These are phyloP conservation scores for Heliconius aoede DNA, from an alignment of 2,888 invertebrate genomes.

Conservation along the genomic window DNA sequence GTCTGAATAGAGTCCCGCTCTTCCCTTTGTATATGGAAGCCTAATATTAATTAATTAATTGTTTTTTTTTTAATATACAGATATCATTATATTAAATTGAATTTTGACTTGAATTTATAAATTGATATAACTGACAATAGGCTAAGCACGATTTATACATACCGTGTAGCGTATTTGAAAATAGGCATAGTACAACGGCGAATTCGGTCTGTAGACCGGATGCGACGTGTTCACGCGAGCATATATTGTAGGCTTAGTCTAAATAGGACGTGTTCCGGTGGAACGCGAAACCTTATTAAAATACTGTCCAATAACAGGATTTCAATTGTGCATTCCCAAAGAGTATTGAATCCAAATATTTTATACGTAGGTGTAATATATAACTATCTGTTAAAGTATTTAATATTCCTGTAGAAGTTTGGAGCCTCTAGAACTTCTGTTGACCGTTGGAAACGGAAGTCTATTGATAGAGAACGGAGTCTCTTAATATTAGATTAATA, in stretches of 20 bases:
- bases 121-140: conserved; percentile 21
- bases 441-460: no score
- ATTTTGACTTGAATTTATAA: not conserved
- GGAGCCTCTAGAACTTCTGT: no score
- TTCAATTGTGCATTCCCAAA: conserved; percentile 7
- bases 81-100: not conserved
- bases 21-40: no score
- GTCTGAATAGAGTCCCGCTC: no score
- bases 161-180: conserved; percentile 47
- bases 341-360: not conserved
- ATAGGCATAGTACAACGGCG: conserved; percentile 35
- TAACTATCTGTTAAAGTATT: no score
- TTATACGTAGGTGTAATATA: no score
- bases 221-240: conserved; percentile 37
- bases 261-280: conserved; percentile 21
- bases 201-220: conserved; percentile 36
- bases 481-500: not conserved
- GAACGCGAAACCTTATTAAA: conserved; percentile 29
- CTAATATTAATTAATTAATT: not conserved
- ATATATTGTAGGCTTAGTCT: conserved; percentile 39
- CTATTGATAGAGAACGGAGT: not conserved
- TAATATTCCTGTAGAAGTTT: no score
- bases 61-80: not conserved
- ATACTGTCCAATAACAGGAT: conserved; percentile 18
- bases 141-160: conserved; percentile 47